Evolutionary conservation across 2,888 invertebrate species (phyloP).

Genomic region (Oegoconia quadripuncta): DNA sequence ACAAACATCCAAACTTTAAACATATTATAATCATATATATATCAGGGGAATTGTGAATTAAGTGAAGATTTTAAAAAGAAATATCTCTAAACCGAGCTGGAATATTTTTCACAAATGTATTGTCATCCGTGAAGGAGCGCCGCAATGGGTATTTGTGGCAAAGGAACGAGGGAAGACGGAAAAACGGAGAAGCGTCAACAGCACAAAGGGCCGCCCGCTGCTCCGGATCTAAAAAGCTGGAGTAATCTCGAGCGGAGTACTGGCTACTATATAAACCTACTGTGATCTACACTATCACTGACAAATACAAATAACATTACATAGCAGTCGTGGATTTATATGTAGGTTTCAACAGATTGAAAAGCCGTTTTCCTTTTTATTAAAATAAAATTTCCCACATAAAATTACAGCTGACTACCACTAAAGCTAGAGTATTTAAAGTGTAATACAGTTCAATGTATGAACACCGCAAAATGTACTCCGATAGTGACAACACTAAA

Average conservation of each 20-base stretch:
- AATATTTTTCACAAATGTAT: conserved; percentile 9
- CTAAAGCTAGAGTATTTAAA: conserved; percentile 2
- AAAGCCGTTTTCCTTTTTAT: not conserved
- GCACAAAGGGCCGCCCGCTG: conserved; percentile 46
- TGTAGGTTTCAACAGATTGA: no score
- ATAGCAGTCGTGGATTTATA: not conserved
- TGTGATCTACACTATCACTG: not conserved
- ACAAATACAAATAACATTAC: not conserved
- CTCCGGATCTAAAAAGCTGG: conserved; percentile 46
- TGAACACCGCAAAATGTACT: conserved; percentile 29
- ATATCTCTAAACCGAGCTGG: conserved; percentile 7
- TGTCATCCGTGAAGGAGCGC: conserved; percentile 29
- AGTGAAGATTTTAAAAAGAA: conserved; percentile 6
- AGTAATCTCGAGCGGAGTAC: conserved; percentile 44
- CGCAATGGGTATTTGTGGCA: conserved; percentile 49
- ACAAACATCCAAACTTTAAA: no score
- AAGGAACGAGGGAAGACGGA: conserved; percentile 42
- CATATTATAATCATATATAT: no score
- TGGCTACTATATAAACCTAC: conserved; percentile 34
- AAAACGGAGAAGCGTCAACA: conserved; percentile 49
- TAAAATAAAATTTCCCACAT: not conserved
- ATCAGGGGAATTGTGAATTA: no score
- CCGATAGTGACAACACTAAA: conserved; percentile 35
- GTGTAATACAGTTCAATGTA: conserved; percentile 5
- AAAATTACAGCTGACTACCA: not conserved